A percentile compares a stretch with the other conserved stretches of the same genome.
These are phyloP conservation scores for Pterocles burchelli DNA, from an alignment of 2,113 vertebrate genomes.

Conservation along the genomic window DNA sequence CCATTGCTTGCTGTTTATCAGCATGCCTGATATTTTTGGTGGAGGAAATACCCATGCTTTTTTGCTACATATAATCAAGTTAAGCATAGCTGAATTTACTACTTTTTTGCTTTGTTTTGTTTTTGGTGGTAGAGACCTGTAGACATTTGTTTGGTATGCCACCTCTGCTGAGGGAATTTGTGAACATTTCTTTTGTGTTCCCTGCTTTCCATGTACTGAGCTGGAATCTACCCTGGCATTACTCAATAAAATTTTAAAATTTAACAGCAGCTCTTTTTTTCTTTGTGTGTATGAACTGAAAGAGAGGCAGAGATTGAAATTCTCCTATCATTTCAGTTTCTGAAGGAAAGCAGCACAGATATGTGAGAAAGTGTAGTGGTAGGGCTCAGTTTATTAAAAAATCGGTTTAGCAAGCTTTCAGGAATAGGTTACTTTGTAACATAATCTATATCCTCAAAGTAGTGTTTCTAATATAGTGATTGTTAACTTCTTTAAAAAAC, in stretches of 20 bases:
- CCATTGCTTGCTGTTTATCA: conserved; percentile 21
- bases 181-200: not conserved
- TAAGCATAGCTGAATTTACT: not conserved
- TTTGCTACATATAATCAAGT: not conserved
- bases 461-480: not conserved
- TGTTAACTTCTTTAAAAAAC: not conserved
- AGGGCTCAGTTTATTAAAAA: not conserved
- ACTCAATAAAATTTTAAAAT: not conserved
- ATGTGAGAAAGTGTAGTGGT: not conserved
- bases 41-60: not conserved
- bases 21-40: not conserved
- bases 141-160: not conserved
- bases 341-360: not conserved
- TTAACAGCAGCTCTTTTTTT: not conserved
- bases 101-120: not conserved
- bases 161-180: not conserved
- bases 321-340: not conserved
- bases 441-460: not conserved
- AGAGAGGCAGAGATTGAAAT: not conserved
- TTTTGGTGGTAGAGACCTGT: not conserved
- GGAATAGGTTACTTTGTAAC: not conserved
- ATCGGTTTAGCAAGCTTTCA: not conserved
- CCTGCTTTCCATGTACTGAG: not conserved
- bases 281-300: not conserved
- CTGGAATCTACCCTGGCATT: not conserved